phyloP scores from a whole-genome alignment of 2,888 invertebrate species.

The Marasmarcha lunaedactyla region DNA sequence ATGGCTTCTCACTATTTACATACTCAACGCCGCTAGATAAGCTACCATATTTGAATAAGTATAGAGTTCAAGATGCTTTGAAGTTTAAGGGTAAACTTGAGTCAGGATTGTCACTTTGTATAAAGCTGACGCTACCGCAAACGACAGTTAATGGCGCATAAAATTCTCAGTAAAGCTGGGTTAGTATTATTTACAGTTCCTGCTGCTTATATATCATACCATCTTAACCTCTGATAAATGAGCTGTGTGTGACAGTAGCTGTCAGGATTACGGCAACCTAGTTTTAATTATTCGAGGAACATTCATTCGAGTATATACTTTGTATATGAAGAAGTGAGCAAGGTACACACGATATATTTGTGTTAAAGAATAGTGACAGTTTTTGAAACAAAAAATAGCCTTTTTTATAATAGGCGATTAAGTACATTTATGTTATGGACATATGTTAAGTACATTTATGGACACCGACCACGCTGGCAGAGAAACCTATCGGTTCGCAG shows the following conservation, averaged over 20 bases:
- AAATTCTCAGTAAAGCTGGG: conserved; percentile 42
- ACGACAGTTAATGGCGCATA: conserved; percentile 58
- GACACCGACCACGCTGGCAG: too few species aligned
- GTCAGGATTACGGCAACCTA: neutral
- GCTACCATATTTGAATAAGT: neutral
- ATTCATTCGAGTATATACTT: too few species aligned
- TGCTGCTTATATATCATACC: neutral
- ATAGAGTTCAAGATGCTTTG: conserved; percentile 29
- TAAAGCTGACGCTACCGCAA: conserved; percentile 53
- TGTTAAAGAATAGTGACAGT: too few species aligned
- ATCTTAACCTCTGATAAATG: neutral
- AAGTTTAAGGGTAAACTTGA: conserved; percentile 21
- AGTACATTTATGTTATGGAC: too few species aligned
- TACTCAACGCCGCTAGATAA: neutral
- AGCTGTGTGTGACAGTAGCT: neutral
- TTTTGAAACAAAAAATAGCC: too few species aligned
- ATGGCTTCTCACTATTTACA: conserved; percentile 35
- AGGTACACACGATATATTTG: too few species aligned
- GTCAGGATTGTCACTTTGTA: conserved; percentile 55
- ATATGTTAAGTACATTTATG: too few species aligned
- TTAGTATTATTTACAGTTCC: conserved; percentile 1
- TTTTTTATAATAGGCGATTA: too few species aligned
- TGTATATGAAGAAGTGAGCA: too few species aligned
- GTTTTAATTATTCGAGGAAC: neutral
- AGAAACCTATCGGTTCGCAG: too few species aligned